These are phyloP conservation scores for Sturmia bella DNA, from an alignment of 2,888 invertebrate genomes.

Conservation along the genomic window DNA sequence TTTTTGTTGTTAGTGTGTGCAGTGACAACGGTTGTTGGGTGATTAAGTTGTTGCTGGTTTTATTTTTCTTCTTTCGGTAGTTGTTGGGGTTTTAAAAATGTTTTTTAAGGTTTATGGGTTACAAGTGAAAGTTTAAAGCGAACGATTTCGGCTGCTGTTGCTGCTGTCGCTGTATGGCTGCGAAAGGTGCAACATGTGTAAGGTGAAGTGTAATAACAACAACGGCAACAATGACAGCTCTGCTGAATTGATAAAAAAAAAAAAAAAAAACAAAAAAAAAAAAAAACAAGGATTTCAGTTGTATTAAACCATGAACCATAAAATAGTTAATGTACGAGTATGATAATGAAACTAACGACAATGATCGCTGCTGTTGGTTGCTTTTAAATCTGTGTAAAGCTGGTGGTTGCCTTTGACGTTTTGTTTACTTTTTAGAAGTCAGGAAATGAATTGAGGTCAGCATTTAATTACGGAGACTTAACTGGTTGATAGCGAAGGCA, in stretches of 20 bases:
- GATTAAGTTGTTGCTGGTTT: conserved; percentile 26
- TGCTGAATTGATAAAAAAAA: background rate
- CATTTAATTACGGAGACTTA: background rate
- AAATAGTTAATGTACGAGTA: conserved; percentile 59
- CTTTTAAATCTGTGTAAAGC: conserved; percentile 11
- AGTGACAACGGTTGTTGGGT: conserved; percentile 27
- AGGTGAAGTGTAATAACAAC: conserved; percentile 47
- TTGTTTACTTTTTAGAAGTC: conserved; percentile 13
- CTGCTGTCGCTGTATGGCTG: background rate
- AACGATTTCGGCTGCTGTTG: conserved; percentile 12
- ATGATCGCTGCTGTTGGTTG: conserved; percentile 22
- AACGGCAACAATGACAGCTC: conserved; percentile 16
- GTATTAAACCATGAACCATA: conserved; percentile 30
- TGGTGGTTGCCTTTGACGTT: too few relatives aligned
- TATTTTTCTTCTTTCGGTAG: background rate
- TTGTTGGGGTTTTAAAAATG: conserved; percentile 8
- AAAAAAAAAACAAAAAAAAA: background rate
- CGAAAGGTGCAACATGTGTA: conserved; percentile 67
- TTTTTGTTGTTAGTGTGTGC: conserved; percentile 30
- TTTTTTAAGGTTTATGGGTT: conserved; percentile 69
- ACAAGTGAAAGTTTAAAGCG: conserved; percentile 67
- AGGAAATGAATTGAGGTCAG: conserved; percentile 59
- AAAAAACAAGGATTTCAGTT: conserved; percentile 26
- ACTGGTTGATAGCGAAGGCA: background rate
- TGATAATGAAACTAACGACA: conserved; percentile 42